A percentile compares a stretch with the other conserved stretches of the same genome.
Evolutionary conservation across 1,140 invertebrate species (phyloP).

Genomic region (Pogonomyrmex barbatus): DNA sequence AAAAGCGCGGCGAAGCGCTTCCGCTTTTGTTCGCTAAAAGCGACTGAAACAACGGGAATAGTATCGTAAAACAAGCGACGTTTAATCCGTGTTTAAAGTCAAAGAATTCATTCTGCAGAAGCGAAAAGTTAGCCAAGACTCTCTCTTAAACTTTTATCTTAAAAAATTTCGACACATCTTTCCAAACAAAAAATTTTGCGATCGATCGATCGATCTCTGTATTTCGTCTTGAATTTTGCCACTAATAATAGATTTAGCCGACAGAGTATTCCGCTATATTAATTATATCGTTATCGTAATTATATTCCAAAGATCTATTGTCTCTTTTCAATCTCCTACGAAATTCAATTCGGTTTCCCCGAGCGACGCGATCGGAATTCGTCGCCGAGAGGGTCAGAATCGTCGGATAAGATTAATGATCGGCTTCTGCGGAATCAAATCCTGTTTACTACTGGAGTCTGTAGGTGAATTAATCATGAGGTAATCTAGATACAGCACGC

Average conservation of each 20-base stretch:
- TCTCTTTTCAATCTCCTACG: not conserved
- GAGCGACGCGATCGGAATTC: conserved; percentile 18
- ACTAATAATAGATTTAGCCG: not conserved
- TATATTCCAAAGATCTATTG: not conserved
- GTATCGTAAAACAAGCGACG: not conserved
- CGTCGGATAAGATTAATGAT: conserved; percentile 40
- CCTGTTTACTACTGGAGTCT: conserved; percentile 24
- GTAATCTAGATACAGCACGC: conserved; percentile 35
- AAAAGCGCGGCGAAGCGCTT: not conserved
- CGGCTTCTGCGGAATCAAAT: not conserved
- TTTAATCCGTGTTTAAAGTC: not conserved
- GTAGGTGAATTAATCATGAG: conserved; percentile 31
- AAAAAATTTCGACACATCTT: not conserved
- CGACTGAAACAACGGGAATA: conserved; percentile 13
- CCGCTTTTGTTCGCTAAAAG: conserved; percentile 33
- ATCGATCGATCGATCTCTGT: not conserved
- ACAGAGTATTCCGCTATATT: not conserved
- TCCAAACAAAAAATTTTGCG: not conserved
- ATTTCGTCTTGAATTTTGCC: not conserved
- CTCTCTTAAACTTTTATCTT: not conserved
- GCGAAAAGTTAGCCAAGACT: not conserved
- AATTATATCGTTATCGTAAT: not conserved
- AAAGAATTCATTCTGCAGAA: not conserved
- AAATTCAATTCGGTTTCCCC: conserved; percentile 13
- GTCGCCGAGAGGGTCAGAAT: not conserved